Evolutionary conservation across 2,888 invertebrate species (phyloP).

Genomic region (Macrophya alboannulata): DNA sequence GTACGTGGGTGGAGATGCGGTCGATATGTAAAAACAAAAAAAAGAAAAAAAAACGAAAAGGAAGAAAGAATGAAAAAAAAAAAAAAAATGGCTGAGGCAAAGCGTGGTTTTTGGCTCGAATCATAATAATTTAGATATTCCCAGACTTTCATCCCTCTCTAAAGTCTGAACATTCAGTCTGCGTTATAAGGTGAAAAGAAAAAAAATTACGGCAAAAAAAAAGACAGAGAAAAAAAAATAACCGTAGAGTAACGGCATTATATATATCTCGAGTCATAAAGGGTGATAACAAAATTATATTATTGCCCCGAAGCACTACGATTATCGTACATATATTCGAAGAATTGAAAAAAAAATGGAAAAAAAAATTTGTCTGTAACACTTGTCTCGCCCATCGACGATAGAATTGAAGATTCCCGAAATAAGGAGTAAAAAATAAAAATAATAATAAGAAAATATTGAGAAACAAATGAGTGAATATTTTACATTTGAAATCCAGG

Average conservation of each 20-base stretch:
- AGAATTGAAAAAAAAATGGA: neutral
- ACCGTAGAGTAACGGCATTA: neutral
- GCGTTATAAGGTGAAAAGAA: neutral
- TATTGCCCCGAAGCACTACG: neutral
- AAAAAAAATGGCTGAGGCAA: neutral
- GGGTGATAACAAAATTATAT: neutral
- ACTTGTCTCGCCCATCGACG: neutral
- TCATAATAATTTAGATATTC: neutral
- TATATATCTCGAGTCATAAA: neutral
- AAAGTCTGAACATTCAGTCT: neutral
- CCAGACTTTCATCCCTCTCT: neutral
- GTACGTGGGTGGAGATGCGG: slow-evolving; percentile 5
- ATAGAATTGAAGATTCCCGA: neutral
- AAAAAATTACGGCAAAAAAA: neutral
- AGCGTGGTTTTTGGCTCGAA: neutral
- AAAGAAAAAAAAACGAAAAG: neutral
- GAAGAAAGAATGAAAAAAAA: neutral
- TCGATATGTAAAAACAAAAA: slow-evolving; percentile 1
- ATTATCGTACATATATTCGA: neutral
- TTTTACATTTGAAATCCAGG: neutral
- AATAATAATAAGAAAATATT: neutral
- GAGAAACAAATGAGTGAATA: neutral
- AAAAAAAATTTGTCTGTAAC: neutral
- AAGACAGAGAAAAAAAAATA: neutral
- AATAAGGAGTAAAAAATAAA: neutral